Evolutionary conservation across 2,113 vertebrate genomes (phyloP), one percentile per base, ranked within the genome.

Genomic region (Enhydra lutris): DNA sequence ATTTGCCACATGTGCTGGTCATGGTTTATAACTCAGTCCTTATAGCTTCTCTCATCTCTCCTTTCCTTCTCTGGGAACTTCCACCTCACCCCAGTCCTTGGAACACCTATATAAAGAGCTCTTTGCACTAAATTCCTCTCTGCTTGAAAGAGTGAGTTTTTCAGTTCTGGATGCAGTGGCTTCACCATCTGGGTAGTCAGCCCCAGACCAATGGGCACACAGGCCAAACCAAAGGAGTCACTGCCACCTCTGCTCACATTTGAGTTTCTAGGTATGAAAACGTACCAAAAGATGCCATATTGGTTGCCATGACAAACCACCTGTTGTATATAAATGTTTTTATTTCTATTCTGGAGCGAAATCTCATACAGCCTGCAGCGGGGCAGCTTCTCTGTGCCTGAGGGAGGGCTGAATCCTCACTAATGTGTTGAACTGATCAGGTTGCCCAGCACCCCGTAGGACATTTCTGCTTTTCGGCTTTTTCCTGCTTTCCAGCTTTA

Each of bases 281-380:
- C 14, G 39, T 45, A 83, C 36, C 89, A 92, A 21, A 76, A 9
- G 52, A 80, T 26, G 17, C n/a, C 8, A 0, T 89, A 47, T 10
- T n/a, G 26, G 47, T 82, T 90, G 96, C 78, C 47, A 50, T 87
- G 93, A 74, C 83, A 92, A 85, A 50, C 87, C 39, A 83, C 59
- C 74, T n/a, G 36, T 11, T 45, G 7, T 71, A 13, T 29, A 42
- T 29, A 47, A 3, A 61, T 31, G 26, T 52, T 34, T 55, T 81
- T 18, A 63, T 55, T 88, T 95, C 42, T 85, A 17, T 78, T 57
- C 21, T 50, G 63, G 79, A 84, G 61, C 29, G 52, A 67, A 87
- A 39, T 80, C 81, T 89, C n/a, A 36, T 26, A 29, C 5, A 23
- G 61, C 89, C 21, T 93, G 29, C 23, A 18, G 20, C 6, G 1